Evolutionary conservation across 2,797 vertebrate species (phyloP).

Genomic region (Pempheris klunzingeri): DNA sequence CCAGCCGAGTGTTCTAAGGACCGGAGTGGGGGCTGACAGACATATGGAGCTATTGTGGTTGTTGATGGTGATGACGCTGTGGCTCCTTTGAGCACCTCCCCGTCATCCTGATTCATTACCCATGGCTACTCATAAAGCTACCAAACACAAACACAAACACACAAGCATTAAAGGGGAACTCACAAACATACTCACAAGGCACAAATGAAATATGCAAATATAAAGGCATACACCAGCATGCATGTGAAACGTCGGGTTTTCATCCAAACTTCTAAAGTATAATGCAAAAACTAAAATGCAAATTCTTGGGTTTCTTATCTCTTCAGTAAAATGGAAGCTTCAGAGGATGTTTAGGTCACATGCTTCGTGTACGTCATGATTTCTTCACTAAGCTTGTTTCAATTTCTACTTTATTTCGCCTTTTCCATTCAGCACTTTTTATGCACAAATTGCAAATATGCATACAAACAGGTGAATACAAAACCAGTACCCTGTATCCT

Average conservation of each 20-base stretch:
- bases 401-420: background rate
- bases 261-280: background rate
- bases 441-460: background rate
- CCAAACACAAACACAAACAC: constrained; percentile 26
- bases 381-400: background rate
- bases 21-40: constrained; percentile 60
- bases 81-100: constrained; percentile 55
- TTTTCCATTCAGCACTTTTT: background rate
- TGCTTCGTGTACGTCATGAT: background rate
- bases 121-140: constrained; percentile 50
- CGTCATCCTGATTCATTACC: constrained; percentile 55
- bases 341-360: background rate
- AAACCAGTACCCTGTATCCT: no score
- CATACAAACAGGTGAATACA: background rate
- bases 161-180: background rate
- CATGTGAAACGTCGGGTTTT: background rate
- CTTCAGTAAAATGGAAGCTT: background rate
- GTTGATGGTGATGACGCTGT: constrained; percentile 67
- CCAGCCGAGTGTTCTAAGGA: constrained; percentile 46
- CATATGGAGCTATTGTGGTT: constrained; percentile 64
- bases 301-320: background rate
- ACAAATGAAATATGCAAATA: constrained; percentile 6
- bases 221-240: background rate
- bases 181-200: constrained; percentile 7
- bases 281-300: no score